Percentiles rank a stretch among this genome's conserved stretches.
Evolutionary conservation across 1,140 invertebrate species (phyloP).

Genomic region (Cotesia chilonis): DNA sequence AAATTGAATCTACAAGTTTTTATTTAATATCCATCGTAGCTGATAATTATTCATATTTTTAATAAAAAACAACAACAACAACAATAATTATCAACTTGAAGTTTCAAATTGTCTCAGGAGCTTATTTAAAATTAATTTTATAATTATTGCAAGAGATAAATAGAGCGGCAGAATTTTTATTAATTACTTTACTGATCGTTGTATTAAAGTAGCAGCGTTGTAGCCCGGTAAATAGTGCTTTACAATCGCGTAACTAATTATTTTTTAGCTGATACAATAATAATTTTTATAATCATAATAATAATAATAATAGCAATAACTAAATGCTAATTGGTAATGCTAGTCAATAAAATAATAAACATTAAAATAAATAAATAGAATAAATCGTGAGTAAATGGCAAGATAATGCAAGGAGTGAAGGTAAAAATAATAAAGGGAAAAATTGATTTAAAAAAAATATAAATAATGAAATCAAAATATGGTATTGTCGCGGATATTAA

Average conservation of each 20-base stretch:
- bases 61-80: background rate
- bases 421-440: background rate
- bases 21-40: background rate
- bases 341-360: too few species aligned
- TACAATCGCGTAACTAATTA: conserved; percentile 30
- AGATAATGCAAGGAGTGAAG: conserved; percentile 36
- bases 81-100: conserved; percentile 42
- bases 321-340: too few species aligned
- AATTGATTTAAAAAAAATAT: background rate
- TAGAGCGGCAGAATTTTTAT: conserved; percentile 50
- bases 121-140: conserved; percentile 56
- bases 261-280: conserved; percentile 19
- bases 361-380: background rate
- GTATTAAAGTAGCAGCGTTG: conserved; percentile 36
- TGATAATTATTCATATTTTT: background rate
- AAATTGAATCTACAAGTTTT: conserved; percentile 48
- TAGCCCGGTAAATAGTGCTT: conserved; percentile 44
- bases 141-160: conserved; percentile 48
- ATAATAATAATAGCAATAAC: too few species aligned
- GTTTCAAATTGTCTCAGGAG: conserved; percentile 51
- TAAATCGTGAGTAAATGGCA: background rate
- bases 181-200: conserved; percentile 45
- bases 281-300: too few species aligned
- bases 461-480: conserved; percentile 11
- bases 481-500: conserved; percentile 22